phyloP scores from a whole-genome alignment of 2,113 vertebrate species.

The Panthera leo region DNA sequence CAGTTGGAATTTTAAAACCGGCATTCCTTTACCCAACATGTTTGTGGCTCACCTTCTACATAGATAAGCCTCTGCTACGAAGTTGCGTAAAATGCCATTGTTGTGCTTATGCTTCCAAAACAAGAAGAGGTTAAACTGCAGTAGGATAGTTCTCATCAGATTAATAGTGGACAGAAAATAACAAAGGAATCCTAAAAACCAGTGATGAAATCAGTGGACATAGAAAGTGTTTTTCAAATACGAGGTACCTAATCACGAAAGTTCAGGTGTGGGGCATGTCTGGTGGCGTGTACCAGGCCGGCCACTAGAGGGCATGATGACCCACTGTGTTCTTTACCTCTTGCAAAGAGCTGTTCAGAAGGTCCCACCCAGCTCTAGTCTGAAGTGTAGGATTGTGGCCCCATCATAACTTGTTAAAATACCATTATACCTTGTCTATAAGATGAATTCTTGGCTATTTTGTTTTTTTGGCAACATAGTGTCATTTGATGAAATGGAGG shows the following conservation, averaged over 20 bases:
- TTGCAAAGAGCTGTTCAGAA: background rate
- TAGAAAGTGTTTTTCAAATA: background rate
- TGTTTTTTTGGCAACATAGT: background rate
- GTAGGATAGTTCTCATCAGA: background rate
- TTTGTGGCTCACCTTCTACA: background rate
- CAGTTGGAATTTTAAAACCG: background rate
- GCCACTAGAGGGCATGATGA: slow-evolving; percentile 45
- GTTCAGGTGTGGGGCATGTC: rapidly evolving
- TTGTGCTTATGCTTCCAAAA: background rate
- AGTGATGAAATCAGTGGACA: background rate
- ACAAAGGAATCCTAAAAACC: background rate
- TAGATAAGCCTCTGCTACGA: background rate
- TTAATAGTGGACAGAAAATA: background rate
- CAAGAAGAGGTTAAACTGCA: background rate
- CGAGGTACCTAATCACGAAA: rapidly evolving
- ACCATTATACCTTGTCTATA: background rate
- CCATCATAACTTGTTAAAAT: background rate
- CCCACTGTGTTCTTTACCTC: background rate
- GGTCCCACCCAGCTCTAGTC: too few species aligned
- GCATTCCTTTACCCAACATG: background rate
- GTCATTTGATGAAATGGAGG: background rate
- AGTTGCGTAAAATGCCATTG: background rate
- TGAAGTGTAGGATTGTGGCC: background rate
- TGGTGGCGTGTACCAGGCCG: rapidly evolving
- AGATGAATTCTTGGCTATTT: background rate